These are phyloP conservation scores for Brenthis ino DNA, from an alignment of 2,888 invertebrate species.

Conservation along the genomic window DNA sequence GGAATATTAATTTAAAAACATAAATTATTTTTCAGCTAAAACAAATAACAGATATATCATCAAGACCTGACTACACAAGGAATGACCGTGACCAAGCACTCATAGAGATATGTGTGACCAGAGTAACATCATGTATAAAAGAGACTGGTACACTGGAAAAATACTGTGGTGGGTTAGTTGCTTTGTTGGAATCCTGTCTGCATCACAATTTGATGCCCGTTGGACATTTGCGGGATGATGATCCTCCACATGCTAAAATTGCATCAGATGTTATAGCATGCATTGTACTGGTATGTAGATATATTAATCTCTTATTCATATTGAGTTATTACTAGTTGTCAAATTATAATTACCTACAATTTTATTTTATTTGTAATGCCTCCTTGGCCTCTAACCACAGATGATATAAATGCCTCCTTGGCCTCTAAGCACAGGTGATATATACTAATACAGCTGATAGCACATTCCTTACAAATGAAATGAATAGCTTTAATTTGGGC, in stretches of 20 bases:
- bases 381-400: no score
- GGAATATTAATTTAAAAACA: background rate
- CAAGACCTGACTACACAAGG: conserved; percentile 90
- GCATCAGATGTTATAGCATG: conserved; percentile 97
- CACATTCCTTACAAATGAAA: no score
- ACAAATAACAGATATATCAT: conserved; percentile 91
- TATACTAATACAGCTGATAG: no score
- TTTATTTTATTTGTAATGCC: no score
- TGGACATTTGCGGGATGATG: conserved; percentile 87
- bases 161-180: conserved; percentile 92
- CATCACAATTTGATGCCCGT: conserved; percentile 93
- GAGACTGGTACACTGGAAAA: conserved; percentile 94
- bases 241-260: conserved; percentile 98
- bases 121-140: conserved; percentile 94
- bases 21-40: conserved; percentile 77
- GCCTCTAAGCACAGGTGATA: no score
- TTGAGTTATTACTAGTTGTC: background rate
- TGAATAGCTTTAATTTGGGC: no score
- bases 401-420: no score
- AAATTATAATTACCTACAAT: background rate
- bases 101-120: conserved; percentile 96
- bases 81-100: conserved; percentile 97
- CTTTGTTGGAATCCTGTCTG: conserved; percentile 92
- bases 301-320: background rate
- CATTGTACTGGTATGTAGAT: conserved; percentile 90